Evolutionary conservation across 2,888 invertebrate species (phyloP), one percentile per base, ranked within the genome.

Genomic region (Meteorus cinctellus): DNA sequence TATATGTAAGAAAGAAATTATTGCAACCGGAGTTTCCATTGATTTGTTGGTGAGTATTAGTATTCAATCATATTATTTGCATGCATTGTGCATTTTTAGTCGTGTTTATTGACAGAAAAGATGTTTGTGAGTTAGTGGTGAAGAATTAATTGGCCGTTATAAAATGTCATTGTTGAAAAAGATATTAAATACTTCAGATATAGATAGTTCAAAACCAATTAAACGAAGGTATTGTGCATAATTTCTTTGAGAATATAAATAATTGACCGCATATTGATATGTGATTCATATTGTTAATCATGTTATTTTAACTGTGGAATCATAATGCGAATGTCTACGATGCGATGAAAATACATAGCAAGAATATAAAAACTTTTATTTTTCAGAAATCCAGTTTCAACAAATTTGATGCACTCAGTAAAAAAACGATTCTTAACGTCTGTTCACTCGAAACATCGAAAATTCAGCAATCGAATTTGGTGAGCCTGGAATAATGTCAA

Each of bases 341-440:
- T 55, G 2, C 55, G 6, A 55, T 19, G 24, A 1, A 19, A 55
- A 59, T 19, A 31, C n/a, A n/a, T 71, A 29, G 34, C 29, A 55
- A 19, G 31, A 27, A 51, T 67, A 14, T 62, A 29, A n/a, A 29
- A 14, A n/a, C 41, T 48, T 65, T 55, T 31, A 4, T 72, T 81
- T 91, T 91, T 59, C 91, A 95, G 94, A 94, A 94, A 91, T 94
- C 93, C 82, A 94, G 94, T 89, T 95, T 95, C 89, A 94, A 92
- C 87, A 94, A 95, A 90, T 94, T 94, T 88, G 94, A 95, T 87
- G 93, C 93, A 71, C 90, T 94, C 73, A 93, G 92, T 86, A 94
- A 94, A 90, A 93, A 93, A 87, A 92, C 92, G 77, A 91, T 93
- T 66, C 91, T 94, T 41, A 93, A 94, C 89, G 93, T 93, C 78